These are phyloP conservation scores for Acronicta alni DNA, from an alignment of 2,888 invertebrate species.

Conservation along the genomic window DNA sequence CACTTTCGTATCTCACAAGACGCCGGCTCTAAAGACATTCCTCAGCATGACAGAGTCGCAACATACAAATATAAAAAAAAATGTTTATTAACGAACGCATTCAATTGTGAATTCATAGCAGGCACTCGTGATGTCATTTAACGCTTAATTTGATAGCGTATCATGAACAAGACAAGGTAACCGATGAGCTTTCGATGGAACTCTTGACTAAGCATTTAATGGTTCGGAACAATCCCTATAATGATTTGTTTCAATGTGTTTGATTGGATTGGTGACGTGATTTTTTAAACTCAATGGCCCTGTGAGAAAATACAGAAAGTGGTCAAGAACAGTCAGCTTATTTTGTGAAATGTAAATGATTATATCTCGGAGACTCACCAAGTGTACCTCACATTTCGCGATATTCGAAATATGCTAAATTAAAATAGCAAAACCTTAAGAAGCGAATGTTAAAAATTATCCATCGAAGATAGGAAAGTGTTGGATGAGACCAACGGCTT, in stretches of 20 bases:
- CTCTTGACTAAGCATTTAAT: slow-evolving; percentile 58
- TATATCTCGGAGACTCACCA: slow-evolving; percentile 72
- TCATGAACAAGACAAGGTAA: slow-evolving; percentile 64
- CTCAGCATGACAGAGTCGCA: slow-evolving; percentile 66
- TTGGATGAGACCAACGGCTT: neutral
- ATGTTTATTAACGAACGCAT: slow-evolving; percentile 80
- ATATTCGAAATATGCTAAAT: slow-evolving; percentile 57
- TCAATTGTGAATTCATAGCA: slow-evolving; percentile 78
- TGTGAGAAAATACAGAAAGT: slow-evolving; percentile 43
- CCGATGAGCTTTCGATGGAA: slow-evolving; percentile 58
- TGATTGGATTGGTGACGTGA: slow-evolving; percentile 27
- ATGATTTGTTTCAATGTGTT: slow-evolving; percentile 33
- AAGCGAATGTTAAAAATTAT: slow-evolving; percentile 46
- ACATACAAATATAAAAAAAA: slow-evolving; percentile 69
- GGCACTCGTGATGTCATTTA: slow-evolving; percentile 76
- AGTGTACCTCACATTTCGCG: slow-evolving; percentile 66
- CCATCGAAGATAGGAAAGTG: slow-evolving; percentile 8
- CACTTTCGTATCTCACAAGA: slow-evolving; percentile 71
- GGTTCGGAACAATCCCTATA: slow-evolving; percentile 29
- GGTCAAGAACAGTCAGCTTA: slow-evolving; percentile 61
- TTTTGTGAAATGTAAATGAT: slow-evolving; percentile 68
- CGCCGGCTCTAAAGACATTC: slow-evolving; percentile 72
- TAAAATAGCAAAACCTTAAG: slow-evolving; percentile 52
- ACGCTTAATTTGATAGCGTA: slow-evolving; percentile 74
- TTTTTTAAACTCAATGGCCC: slow-evolving; percentile 12